Evolutionary conservation across 2,888 invertebrate species (phyloP), one percentile per base, ranked within the genome.

Genomic region (Amphipoea lucens): DNA sequence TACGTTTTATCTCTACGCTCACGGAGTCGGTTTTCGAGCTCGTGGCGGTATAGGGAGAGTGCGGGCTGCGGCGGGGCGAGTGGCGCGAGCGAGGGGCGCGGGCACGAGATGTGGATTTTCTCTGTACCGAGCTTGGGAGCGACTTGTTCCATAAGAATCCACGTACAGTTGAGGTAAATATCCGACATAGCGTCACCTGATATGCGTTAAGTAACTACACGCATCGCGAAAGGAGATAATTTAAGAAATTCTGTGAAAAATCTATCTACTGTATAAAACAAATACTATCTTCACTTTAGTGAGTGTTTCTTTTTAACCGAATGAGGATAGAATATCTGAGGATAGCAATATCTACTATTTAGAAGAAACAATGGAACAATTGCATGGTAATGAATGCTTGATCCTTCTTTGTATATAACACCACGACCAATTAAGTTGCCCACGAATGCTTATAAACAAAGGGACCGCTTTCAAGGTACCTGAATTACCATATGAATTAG

Each of bases 1-100:
- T 95, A 96, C 96, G 96, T 96, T 96, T 96, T 96, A 96, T 96
- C 95, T 96, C 92, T 94, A 94, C 94, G 94, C 92, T 94, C 93
- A 91, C 93, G 94, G 94, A 95, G 93, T 95, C 94, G 94, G 95
- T 94, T 94, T 95, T 94, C 93, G 91, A 91, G 88, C 90, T 92
- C 90, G 93, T 90, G 92, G 92, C 87, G 82, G 87, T 84, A 81
- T 70, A 88, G 87, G 85, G 87, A 78, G 80, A 83, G 76, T 79
- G 87, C 78, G 88, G 85, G 84, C 76, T 51, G 79, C 78, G 87
- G 87, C 57, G 83, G 78, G 82, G 84, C 85, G 78, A 79, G 78
- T 77, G 81, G 73, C 63, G 81, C 74, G 80, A 67, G 74, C 57
- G 81, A 79, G 86, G 86, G 88, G 82, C 82, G 84, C 81, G 83